Conservation (phyloP, 2,797 vertebrate genomes). For the Melanotaenia trifasciata region DNA sequence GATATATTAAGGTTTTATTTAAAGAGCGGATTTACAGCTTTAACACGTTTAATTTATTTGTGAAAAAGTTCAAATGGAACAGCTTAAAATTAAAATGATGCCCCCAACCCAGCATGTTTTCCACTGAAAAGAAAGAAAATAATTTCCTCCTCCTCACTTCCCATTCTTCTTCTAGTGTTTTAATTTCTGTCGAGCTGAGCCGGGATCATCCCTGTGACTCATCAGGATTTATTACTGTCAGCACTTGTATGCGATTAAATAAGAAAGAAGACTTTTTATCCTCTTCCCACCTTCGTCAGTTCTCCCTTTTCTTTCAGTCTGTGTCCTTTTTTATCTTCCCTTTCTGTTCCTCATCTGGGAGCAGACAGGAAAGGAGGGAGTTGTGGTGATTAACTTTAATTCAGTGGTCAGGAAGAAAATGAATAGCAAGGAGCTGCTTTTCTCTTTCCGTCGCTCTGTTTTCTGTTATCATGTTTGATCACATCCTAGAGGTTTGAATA, state of each 20-base stretch:
- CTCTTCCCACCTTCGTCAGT: background rate
- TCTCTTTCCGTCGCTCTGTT: too few relatives aligned
- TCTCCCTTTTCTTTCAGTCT: slow-evolving; percentile 20
- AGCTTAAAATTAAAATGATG: background rate
- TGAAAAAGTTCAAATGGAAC: too few relatives aligned
- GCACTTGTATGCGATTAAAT: slow-evolving; percentile 43
- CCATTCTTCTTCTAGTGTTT: background rate
- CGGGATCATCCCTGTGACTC: slow-evolving; percentile 53
- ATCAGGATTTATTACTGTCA: slow-evolving; percentile 39
- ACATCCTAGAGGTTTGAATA: too few relatives aligned
- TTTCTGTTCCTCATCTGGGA: slow-evolving; percentile 5
- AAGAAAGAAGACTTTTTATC: slow-evolving; percentile 22
- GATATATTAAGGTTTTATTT: too few relatives aligned
- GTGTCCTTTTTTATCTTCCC: slow-evolving; percentile 25
- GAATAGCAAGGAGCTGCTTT: too few relatives aligned
- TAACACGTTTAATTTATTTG: too few relatives aligned
- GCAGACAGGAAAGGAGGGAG: slow-evolving; percentile 43
- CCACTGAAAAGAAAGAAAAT: too few relatives aligned
- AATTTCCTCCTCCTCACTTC: slow-evolving; percentile 11
- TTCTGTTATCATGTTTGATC: too few relatives aligned
- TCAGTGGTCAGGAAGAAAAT: slow-evolving; percentile 34
- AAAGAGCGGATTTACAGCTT: too few relatives aligned
- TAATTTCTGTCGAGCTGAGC: slow-evolving; percentile 13
- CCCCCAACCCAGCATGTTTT: background rate
- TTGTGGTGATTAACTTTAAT: slow-evolving; percentile 63